These are phyloP conservation scores for Tadarida brasiliensis DNA, from an alignment of 2,797 vertebrate genomes.

Conservation along the genomic window DNA sequence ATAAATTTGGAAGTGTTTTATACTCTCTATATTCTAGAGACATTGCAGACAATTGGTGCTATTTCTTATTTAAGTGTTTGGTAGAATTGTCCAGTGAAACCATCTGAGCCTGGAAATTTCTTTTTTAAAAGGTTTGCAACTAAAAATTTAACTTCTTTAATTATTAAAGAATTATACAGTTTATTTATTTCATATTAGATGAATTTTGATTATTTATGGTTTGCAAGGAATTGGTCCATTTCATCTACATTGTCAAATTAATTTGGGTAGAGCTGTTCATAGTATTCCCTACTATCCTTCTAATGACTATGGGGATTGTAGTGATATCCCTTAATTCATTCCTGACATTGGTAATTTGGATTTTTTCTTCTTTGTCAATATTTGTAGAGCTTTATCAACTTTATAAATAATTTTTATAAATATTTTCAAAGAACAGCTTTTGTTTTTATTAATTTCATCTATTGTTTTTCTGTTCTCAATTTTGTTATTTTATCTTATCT, in stretches of 20 bases:
- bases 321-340: background rate
- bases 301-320: background rate
- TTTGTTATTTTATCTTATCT: background rate
- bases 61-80: background rate
- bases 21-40: background rate
- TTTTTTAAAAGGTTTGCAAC: background rate
- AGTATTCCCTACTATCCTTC: background rate
- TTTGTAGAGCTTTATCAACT: slow-evolving; percentile 23
- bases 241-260: slow-evolving; percentile 18
- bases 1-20: background rate
- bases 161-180: background rate
- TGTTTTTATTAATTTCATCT: background rate
- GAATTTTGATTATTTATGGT: background rate
- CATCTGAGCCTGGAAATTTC: background rate
- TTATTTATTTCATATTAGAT: background rate
- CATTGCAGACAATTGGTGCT: background rate
- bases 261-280: background rate
- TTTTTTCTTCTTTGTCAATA: background rate
- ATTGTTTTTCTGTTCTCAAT: background rate
- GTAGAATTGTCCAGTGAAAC: background rate
- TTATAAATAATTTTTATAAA: slow-evolving; percentile 18
- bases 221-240: background rate
- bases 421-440: slow-evolving; percentile 18
- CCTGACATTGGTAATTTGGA: background rate
- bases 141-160: background rate